Evolutionary conservation across 1,140 invertebrate species (phyloP), one percentile per base, ranked within the genome.

Genomic region (Glossosoma conforme): DNA sequence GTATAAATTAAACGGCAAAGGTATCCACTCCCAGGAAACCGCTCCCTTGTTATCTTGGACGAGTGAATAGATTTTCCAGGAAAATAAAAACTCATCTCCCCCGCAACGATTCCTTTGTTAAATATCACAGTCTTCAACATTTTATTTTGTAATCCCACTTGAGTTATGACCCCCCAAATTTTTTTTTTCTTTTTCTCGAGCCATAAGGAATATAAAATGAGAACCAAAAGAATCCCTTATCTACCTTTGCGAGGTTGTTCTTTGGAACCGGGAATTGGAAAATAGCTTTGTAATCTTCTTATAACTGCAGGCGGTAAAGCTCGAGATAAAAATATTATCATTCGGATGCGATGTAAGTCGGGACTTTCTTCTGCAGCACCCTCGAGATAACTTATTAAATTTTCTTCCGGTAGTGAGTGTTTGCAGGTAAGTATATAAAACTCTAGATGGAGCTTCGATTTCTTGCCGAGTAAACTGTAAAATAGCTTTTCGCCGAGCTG

Each of bases 91-190:
- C 49, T 48, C 49, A 37, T 42, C 44, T 52, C 49, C 47, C 47
- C 33, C 21, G 46, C 54, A 45, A 57, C 46, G 52, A 54, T 54
- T 54, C 48, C 47, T 54, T 54, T 54, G 56, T 58, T 58, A 58
- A 58, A 58, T 54, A 58, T 58, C 56, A 54, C 51, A 54, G 55
- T 49, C 46, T 54, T 44, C 52, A 51, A 58, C 43, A 54, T 58
- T 58, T 54, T 53, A 53, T 57, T 58, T 54, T 54, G 52, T 58
- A 58, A 58, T 58, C 52, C 56, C 37, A 37, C 47, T 54, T 54
- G 56, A 58, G 40, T 54, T 58, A 58, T 54, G 56, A 51, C 47
- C 37, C 42, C 42, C 20, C 17, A 42, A 58, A 56, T 44, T 49
- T 33, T 55, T 25, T 21, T 40, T 49, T 54, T 22, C 14, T 38